Evolutionary conservation across 92 coral and sea anemone species (phyloP).

Genomic region (Metridium senile): DNA sequence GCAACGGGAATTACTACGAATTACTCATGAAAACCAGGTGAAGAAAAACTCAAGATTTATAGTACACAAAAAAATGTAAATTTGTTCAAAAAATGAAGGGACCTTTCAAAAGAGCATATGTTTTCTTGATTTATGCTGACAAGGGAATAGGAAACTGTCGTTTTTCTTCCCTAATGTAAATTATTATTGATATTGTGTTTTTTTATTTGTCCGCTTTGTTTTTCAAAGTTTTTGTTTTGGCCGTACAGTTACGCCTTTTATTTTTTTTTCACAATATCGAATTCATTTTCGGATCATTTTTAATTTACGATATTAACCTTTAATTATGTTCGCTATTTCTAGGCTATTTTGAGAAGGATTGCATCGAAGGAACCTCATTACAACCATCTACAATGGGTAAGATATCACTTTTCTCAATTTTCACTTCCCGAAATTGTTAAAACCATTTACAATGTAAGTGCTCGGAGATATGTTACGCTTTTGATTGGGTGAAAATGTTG

Average conservation of each 20-base stretch:
- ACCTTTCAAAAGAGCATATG: background rate
- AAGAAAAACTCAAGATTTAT: background rate
- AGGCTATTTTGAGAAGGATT: conserved; percentile 92
- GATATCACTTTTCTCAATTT: conserved; percentile 19
- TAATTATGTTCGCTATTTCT: conserved; percentile 8
- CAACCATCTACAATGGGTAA: conserved; percentile 98
- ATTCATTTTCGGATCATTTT: background rate
- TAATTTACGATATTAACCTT: too few species aligned
- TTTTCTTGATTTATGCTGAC: background rate
- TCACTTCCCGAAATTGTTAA: too few species aligned
- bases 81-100: background rate
- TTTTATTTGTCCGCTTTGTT: background rate
- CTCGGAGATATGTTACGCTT: background rate
- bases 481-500: background rate
- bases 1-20: conserved; percentile 89
- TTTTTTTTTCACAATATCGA: background rate
- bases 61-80: background rate
- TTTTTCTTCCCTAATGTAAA: background rate
- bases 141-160: conserved; percentile 6
- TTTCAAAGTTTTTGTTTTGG: background rate
- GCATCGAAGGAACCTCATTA: conserved; percentile 93
- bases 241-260: background rate
- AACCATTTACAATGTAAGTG: conserved; percentile 1
- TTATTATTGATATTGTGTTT: too few species aligned
- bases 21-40: conserved; percentile 98